Percentiles rank a stretch among this genome's conserved stretches.
These are phyloP conservation scores for Perizoma flavofasciatum DNA, from an alignment of 2,888 invertebrate species.

Conservation along the genomic window DNA sequence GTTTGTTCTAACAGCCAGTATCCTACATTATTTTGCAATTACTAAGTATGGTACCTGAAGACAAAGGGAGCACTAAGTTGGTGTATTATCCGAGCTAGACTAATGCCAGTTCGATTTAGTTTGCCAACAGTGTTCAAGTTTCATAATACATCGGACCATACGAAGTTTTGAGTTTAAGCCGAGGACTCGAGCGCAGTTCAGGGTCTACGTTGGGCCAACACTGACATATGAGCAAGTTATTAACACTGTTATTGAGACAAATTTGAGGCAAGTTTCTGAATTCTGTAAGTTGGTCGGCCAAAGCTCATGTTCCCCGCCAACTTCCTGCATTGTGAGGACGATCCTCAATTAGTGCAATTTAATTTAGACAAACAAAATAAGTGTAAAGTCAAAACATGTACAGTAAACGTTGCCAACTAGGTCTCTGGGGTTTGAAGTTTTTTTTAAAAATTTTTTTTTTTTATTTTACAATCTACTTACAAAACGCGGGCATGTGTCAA, in stretches of 20 bases:
- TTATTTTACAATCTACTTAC: no score
- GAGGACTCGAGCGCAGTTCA: constrained; percentile 29
- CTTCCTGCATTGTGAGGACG: constrained; percentile 4
- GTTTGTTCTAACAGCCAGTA: no score
- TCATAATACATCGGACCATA: constrained; percentile 49
- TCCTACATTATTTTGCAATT: constrained; percentile 25
- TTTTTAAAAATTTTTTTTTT: no score
- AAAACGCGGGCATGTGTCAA: no score
- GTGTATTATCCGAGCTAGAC: constrained; percentile 33
- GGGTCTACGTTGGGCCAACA: constrained; percentile 45
- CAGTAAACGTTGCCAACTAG: no score
- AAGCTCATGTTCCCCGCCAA: not conserved
- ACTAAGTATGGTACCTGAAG: constrained; percentile 13
- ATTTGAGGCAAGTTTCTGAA: constrained; percentile 39
- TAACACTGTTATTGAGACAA: constrained; percentile 58
- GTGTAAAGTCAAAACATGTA: no score
- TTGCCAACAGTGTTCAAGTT: constrained; percentile 54
- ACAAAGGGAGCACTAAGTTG: constrained; percentile 28
- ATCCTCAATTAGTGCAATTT: not conserved
- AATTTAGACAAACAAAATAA: not conserved
- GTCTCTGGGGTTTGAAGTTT: no score
- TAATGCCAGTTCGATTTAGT: constrained; percentile 55
- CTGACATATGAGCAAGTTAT: constrained; percentile 50
- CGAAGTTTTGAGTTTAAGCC: constrained; percentile 54
- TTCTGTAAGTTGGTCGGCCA: constrained; percentile 13